phyloP scores from a whole-genome alignment of 2,888 invertebrate genomes.

The Meganola albula region DNA sequence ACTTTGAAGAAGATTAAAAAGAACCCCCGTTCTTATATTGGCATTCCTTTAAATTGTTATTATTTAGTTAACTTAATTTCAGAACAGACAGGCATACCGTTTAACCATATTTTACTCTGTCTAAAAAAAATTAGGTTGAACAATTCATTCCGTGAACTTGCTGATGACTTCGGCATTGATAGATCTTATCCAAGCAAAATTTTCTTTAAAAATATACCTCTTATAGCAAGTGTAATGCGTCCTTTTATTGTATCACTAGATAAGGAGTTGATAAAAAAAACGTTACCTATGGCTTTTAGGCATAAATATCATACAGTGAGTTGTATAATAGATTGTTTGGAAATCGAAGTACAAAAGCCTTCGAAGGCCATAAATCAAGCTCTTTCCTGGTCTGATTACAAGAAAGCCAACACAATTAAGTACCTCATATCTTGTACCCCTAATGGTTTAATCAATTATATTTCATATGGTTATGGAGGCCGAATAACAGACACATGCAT shows the following conservation, averaged over 20 bases:
- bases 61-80: constrained; percentile 5
- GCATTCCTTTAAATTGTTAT: constrained; percentile 6
- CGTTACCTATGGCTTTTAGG: constrained; percentile 25
- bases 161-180: constrained; percentile 23
- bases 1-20: constrained; percentile 4
- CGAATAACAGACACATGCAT: constrained; percentile 12
- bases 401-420: constrained; percentile 29
- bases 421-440: constrained; percentile 29
- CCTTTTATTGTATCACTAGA: constrained; percentile 23
- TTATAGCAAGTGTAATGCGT: constrained; percentile 19
- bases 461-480: constrained; percentile 25
- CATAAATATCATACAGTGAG: constrained; percentile 25
- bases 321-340: constrained; percentile 41
- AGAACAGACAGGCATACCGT: constrained; percentile 4
- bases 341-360: constrained; percentile 42
- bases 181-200: constrained; percentile 12
- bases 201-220: constrained; percentile 21
- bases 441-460: constrained; percentile 25
- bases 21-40: constrained; percentile 6
- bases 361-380: constrained; percentile 32
- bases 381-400: constrained; percentile 40
- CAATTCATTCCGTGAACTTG: constrained; percentile 20
- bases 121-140: constrained; percentile 25
- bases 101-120: constrained; percentile 12
- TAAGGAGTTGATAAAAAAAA: constrained; percentile 8